Evolutionary conservation across 2,888 invertebrate species (phyloP), one percentile per base, ranked within the genome.

Genomic region (Nebria brevicollis): DNA sequence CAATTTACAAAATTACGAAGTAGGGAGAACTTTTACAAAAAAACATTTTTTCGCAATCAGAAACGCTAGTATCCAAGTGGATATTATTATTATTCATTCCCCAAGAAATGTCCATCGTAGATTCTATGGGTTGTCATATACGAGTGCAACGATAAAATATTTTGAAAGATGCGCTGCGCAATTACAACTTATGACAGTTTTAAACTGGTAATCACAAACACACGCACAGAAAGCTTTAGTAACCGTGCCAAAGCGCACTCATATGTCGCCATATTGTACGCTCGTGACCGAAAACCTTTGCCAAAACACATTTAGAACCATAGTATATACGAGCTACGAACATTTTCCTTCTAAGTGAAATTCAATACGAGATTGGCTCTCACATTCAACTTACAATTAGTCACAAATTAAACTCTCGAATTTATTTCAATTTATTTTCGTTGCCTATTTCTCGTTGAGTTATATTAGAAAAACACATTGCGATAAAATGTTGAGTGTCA

Each of bases 161-260:
- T 70, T 70, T 34, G 70, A 26, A 70, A 70, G 70, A 70, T 70
- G 70, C 15, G 70, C 72, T 64, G 76, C 41, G 72, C 75, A 68
- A 76, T 81, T 75, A 65, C 81, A 81, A 81, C 64, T 81, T 75
- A 81, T 81, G 81, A 81, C 72, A 75, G 75, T 81, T 81, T 81
- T 75, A 81, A 81, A 81, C 76, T 81, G 70, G 20, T 68, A 79
- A 54, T 54, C 54, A 54, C 54, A 54, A 8, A 54, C 54, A 74
- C 79, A 54, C 66, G 42, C 75, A 42, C 66, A 20, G 68, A 20
- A 64, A 42, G 66, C 34, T 64, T 75, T 13, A 20, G 26, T 43
- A 54, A 70, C 70, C 6, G 64, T 81, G 81, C 75, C 75, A 81
- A 81, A 81, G 68, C 68, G 72, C 74, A 43, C 54, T 78, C 75